These are phyloP conservation scores for Malurus melanocephalus DNA, from an alignment of 2,113 vertebrate species.

Conservation along the genomic window DNA sequence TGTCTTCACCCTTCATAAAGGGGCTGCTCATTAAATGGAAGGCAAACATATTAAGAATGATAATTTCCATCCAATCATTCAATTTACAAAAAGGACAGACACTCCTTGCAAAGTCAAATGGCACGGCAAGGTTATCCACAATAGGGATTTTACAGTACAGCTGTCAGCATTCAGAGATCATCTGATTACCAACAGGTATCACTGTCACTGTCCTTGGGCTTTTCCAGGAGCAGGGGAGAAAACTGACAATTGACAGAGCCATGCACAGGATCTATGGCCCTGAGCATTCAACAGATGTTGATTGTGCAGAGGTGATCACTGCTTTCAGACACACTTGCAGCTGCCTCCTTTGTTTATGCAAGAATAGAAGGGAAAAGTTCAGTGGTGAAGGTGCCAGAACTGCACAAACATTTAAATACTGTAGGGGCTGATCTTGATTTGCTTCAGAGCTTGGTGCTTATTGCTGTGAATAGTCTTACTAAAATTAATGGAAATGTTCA, in stretches of 20 bases:
- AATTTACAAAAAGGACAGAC: neutral
- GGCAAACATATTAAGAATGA: constrained; percentile 34
- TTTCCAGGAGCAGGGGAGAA: neutral
- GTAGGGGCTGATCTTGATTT: neutral
- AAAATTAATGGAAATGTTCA: constrained; percentile 24
- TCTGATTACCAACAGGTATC: constrained; percentile 4
- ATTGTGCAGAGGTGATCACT: neutral
- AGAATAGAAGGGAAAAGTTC: neutral
- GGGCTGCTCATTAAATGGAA: constrained; percentile 26
- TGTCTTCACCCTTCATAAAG: constrained; percentile 17
- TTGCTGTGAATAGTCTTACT: neutral
- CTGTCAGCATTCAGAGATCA: neutral
- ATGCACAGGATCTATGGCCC: neutral
- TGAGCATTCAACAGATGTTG: neutral
- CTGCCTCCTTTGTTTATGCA: neutral
- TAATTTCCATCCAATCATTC: constrained; percentile 13
- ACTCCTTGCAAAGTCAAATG: constrained; percentile 5
- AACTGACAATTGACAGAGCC: neutral
- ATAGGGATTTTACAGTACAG: neutral
- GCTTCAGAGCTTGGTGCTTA: neutral
- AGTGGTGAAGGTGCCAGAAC: neutral
- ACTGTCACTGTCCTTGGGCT: neutral
- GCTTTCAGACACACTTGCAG: neutral
- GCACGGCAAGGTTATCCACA: neutral
- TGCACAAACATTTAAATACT: neutral